Conservation (phyloP, 2,113 vertebrate species). For the Psilopogon haemacephalus region DNA sequence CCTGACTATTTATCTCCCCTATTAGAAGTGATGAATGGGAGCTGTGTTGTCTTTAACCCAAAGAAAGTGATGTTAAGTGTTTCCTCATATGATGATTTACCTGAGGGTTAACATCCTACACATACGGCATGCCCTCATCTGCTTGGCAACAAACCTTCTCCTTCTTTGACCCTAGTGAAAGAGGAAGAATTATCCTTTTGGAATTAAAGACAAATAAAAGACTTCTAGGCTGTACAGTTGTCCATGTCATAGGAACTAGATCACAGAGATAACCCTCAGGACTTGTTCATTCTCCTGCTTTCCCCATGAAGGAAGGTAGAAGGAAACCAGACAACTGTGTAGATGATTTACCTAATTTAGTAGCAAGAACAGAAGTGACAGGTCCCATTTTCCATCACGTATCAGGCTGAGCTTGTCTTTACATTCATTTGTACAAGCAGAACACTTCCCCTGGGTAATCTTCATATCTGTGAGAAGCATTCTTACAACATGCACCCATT, state of each 20-base stretch:
- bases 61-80: background rate
- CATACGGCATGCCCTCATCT: background rate
- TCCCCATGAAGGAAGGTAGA: background rate
- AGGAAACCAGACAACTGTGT: background rate
- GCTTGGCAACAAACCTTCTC: background rate
- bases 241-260: fast-evolving
- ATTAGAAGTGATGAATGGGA: background rate
- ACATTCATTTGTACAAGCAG: background rate
- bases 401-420: background rate
- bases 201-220: background rate
- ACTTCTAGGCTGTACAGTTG: background rate
- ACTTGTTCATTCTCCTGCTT: background rate
- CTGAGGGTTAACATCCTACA: background rate
- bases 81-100: background rate
- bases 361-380: background rate
- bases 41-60: background rate
- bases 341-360: background rate
- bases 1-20: background rate
- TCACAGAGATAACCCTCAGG: background rate
- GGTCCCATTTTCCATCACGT: background rate
- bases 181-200: background rate
- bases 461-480: background rate
- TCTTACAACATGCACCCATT: background rate
- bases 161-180: background rate
- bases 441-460: background rate